Evolutionary conservation across 35 echinoderm and acorn worm species (phyloP).

Genomic region (Ophiothrix spiculata): DNA sequence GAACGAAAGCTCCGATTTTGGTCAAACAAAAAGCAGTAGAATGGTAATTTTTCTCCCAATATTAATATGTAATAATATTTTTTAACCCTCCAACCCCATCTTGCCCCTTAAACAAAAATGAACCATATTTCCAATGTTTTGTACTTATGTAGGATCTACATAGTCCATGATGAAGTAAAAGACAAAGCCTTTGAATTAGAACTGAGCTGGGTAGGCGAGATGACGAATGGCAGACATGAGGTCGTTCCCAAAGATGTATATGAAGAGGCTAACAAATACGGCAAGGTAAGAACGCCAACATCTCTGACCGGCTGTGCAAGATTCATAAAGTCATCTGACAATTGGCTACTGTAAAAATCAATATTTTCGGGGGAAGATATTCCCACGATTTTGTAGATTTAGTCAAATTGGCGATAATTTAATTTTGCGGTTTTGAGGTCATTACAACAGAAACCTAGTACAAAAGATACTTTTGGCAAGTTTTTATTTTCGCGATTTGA

Average conservation of each 20-base stretch:
- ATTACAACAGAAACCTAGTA: too few relatives aligned
- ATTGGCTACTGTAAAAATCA: neutral
- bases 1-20: too few relatives aligned
- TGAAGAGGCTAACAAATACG: slow-evolving; percentile 87
- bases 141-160: slow-evolving; percentile 77
- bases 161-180: slow-evolving; percentile 98
- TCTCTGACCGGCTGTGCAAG: neutral
- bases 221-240: slow-evolving; percentile 86
- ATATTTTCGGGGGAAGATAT: too few relatives aligned
- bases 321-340: neutral
- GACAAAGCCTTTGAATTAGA: slow-evolving; percentile 97
- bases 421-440: neutral
- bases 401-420: neutral
- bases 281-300: slow-evolving; percentile 59
- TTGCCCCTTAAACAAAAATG: too few relatives aligned
- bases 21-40: too few relatives aligned
- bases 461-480: too few relatives aligned
- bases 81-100: too few relatives aligned
- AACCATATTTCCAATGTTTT: too few relatives aligned
- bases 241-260: slow-evolving; percentile 82
- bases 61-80: too few relatives aligned
- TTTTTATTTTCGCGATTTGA: too few relatives aligned
- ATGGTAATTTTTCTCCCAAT: too few relatives aligned
- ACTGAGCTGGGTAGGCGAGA: slow-evolving; percentile 96
- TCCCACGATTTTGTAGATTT: neutral